These are phyloP conservation scores for Leptatherina wallacei DNA, from an alignment of 2,797 vertebrate species.

Conservation along the genomic window DNA sequence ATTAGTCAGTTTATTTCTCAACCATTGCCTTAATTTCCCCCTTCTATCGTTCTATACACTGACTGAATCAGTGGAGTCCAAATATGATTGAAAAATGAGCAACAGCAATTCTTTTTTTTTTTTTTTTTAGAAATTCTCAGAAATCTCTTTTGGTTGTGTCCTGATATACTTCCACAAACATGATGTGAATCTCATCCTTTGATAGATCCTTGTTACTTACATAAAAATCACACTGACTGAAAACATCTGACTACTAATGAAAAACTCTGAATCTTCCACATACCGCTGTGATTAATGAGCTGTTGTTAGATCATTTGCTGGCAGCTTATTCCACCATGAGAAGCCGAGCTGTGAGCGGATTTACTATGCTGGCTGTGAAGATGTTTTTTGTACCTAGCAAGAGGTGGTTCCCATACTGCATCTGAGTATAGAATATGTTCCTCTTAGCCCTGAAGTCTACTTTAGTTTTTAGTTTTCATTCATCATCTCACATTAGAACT, in stretches of 20 bases:
- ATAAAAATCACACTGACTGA: too few relatives aligned
- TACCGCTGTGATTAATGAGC: constrained; percentile 19
- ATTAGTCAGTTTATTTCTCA: too few relatives aligned
- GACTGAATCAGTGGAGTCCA: too few relatives aligned
- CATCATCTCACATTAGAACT: constrained; percentile 5
- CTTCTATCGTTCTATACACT: too few relatives aligned
- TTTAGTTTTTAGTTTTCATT: constrained; percentile 73
- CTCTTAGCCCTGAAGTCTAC: constrained; percentile 86
- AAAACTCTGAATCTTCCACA: background rate
- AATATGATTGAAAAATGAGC: too few relatives aligned
- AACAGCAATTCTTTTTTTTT: too few relatives aligned
- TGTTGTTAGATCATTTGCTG: constrained; percentile 18
- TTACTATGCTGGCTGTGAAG: constrained; percentile 10
- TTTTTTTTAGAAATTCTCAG: too few relatives aligned
- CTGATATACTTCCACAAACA: background rate
- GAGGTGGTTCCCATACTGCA: constrained; percentile 83
- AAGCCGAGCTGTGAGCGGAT: constrained; percentile 18
- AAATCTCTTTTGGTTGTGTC: background rate
- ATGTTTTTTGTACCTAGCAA: constrained; percentile 84
- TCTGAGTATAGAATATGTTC: constrained; percentile 87
- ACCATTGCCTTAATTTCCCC: too few relatives aligned
- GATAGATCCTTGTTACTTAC: background rate
- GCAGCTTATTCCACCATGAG: background rate
- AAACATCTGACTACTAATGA: background rate
- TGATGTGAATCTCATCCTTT: background rate